Conservation (phyloP, 2,113 vertebrate genomes). For the Lophius piscatorius region DNA sequence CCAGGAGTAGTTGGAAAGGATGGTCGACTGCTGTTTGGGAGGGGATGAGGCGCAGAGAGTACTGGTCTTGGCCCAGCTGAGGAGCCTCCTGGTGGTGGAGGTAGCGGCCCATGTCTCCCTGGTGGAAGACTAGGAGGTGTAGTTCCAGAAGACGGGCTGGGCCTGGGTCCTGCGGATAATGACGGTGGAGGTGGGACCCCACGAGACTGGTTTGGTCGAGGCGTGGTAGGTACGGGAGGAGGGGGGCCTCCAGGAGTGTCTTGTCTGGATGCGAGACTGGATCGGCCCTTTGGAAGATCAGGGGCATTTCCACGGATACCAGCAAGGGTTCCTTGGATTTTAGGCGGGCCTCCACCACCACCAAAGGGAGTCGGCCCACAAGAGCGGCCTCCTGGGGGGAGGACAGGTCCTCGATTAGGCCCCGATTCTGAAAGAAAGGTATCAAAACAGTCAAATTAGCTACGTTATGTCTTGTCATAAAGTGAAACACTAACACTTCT, state of each 20-base stretch:
- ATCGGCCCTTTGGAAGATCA: conserved; percentile 81
- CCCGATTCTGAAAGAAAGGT: conserved; percentile 79
- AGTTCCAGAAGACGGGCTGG: conserved; percentile 64
- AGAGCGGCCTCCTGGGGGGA: conserved; percentile 87
- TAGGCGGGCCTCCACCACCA: conserved; percentile 69
- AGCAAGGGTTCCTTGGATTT: conserved; percentile 74
- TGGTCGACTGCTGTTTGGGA: conserved; percentile 62
- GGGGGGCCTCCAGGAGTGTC: conserved; percentile 75
- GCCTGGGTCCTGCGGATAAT: conserved; percentile 72
- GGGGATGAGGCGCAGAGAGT: conserved; percentile 44
- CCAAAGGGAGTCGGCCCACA: conserved; percentile 82
- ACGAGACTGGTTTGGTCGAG: conserved; percentile 80
- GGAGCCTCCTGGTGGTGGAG: conserved; percentile 65
- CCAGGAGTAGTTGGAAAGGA: conserved; percentile 65
- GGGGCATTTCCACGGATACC: conserved; percentile 64
- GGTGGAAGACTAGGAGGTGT: conserved; percentile 77
- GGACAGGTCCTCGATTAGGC: conserved; percentile 81
- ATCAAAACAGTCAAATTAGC: too few relatives aligned
- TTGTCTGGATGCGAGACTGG: conserved; percentile 78
- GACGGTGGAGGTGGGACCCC: conserved; percentile 76
- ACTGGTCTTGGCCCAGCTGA: conserved; percentile 30
- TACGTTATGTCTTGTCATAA: not conserved
- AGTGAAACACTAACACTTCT: too few relatives aligned
- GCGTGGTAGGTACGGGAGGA: conserved; percentile 88
- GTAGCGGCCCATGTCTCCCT: conserved; percentile 74